Base-by-base conservation (phyloP, 2,797 vertebrate genomes). In the Acipenser ruthenus region DNA sequence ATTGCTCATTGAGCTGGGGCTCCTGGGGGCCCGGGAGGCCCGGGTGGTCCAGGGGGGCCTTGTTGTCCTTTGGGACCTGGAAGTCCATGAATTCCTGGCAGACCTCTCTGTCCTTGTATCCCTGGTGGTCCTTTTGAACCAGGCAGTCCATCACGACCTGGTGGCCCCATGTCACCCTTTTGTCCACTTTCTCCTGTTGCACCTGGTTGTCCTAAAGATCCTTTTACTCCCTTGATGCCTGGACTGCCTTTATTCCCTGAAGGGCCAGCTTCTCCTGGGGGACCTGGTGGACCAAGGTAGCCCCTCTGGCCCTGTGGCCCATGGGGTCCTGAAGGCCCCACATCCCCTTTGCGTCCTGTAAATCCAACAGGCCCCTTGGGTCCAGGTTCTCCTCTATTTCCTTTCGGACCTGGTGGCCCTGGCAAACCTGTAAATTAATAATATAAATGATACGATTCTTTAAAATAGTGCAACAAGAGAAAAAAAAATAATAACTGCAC, bases 351-450 rank as follows among this genome's bases (percentile, higher is more conserved):
- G 1, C 66, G 75, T 65, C 94, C 95, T 56, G 73, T 77, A 15
- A 79, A 18, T 51, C 95, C 95, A 6, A 76, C 7, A 2, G 88
- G 80, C 50, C 95, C 95, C 77, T 85, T 92, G 15, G 71, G 0
- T 0, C 95, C 95, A 7, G 59, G 6, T 2, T 95, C 94, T 1
- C 95, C 95, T 72, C 88, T 92, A 82, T 86, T 86, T 52, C 95
- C 95, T 72, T 92, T 93, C 55, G 91, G 86, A 64, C 95, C 95
- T 1, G 94, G 91, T 68, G 77, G 89, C 68, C 95, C 95, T 1
- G 94, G 93, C 50, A 80, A 78, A 70, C 95, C 95, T 97, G 66
- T 69, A 58, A 65, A 69, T 18, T 53, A 67, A 62, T 71, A 48
- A 77, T 56, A 66, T 48, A 59, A 11, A 62, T 64, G 9, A 62